Evolutionary conservation across 2,113 vertebrate species (phyloP), one percentile per base, ranked within the genome.

Genomic region (Cryptotis parvus): DNA sequence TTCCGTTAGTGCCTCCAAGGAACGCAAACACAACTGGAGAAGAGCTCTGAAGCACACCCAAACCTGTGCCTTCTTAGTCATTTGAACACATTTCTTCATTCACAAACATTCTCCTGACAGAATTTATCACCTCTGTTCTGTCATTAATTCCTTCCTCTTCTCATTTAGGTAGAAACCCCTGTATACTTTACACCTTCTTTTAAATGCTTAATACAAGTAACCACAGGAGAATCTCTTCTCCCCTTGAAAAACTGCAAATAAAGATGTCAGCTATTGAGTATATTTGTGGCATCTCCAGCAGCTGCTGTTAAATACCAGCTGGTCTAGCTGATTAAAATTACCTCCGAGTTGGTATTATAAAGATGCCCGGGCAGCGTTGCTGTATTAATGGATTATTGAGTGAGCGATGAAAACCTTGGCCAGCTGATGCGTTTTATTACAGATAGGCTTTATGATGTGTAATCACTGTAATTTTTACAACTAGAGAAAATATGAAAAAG

Each of bases 341-440:
- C 98, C 98, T 98, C 98, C 75, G 98, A 98, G 98, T 98, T 98
- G 98, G 98, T 98, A 98, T 98, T 98, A 98, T 98, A 98, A 98
- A 98, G 98, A 98, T 98, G 98, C 98, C 98, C 98, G 98, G 98
- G 98, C 98, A 98, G 98, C 97, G 95, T 95, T 98, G 98, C 98
- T 98, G 97, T 98, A 98, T 98, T 98, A 98, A 98, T 98, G 98
- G 98, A 98, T 98, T 98, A 98, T 98, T 98, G 98, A 98, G 98
- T 98, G 97, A 98, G 98, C 97, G 97, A 98, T 98, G 98, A 98
- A 98, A 98, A 98, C 98, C 98, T 98, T 98, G 98, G 98, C 98
- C 98, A 98, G 98, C 98, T 98, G 98, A 98, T 98, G 98, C 98
- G 95, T 98, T 98, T 98, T 98, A 98, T 98, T 98, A 98, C 98